These are phyloP conservation scores for Drosophila neotestacea DNA, from an alignment of 2,888 invertebrate genomes.

Conservation along the genomic window DNA sequence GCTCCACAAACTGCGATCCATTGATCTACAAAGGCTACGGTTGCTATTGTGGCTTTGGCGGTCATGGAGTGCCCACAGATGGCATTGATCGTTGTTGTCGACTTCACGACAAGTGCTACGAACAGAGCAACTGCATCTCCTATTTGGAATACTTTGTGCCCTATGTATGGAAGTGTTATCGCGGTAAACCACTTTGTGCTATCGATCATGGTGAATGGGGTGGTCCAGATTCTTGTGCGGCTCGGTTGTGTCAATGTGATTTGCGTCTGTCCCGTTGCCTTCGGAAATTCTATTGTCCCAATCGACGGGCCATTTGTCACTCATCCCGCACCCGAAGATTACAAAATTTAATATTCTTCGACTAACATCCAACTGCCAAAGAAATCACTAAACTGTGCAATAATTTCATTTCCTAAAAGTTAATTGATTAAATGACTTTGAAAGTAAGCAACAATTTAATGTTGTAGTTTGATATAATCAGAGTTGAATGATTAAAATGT, in stretches of 20 bases:
- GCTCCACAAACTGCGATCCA: constrained; percentile 94
- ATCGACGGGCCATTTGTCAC: constrained; percentile 89
- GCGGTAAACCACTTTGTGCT: constrained; percentile 90
- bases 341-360: constrained; percentile 88
- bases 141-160: constrained; percentile 94
- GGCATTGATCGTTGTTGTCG: constrained; percentile 93
- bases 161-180: constrained; percentile 94
- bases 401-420: not conserved
- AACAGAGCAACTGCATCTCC: constrained; percentile 91
- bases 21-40: constrained; percentile 94
- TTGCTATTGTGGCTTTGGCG: constrained; percentile 95
- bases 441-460: not conserved
- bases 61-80: constrained; percentile 91
- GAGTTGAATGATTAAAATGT: not conserved
- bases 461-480: not conserved
- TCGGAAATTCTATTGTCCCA: constrained; percentile 91
- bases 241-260: constrained; percentile 94
- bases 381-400: not conserved
- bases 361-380: constrained; percentile 35
- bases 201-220: constrained; percentile 87
- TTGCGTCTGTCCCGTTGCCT: constrained; percentile 92
- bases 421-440: constrained; percentile 2
- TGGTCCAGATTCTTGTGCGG: constrained; percentile 89
- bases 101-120: constrained; percentile 94
- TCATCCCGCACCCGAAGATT: constrained; percentile 91